These are phyloP conservation scores for Pammene fasciana DNA, from an alignment of 2,888 invertebrate species.

Conservation along the genomic window DNA sequence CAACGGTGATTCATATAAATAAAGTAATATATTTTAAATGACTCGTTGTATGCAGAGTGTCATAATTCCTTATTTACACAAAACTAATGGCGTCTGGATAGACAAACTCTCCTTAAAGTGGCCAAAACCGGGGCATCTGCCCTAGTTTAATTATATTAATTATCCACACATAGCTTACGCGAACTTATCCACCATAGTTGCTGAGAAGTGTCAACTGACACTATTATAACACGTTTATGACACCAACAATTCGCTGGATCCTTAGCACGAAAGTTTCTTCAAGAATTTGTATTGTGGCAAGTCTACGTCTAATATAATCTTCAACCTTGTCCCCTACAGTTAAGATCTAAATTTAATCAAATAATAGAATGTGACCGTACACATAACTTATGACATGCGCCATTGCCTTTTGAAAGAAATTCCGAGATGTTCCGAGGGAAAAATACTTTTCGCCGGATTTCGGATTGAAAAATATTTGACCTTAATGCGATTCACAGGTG, in stretches of 20 bases:
- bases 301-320: not conserved
- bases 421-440: constrained; percentile 12
- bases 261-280: constrained; percentile 23
- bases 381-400: constrained; percentile 15
- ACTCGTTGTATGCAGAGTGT: no score
- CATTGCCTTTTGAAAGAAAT: constrained; percentile 18
- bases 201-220: constrained; percentile 3
- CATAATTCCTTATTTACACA: no score
- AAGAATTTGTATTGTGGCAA: constrained; percentile 31
- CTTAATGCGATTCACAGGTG: constrained; percentile 7
- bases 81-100: no score
- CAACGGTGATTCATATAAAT: no score
- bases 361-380: constrained; percentile 1
- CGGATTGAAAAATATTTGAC: constrained; percentile 24
- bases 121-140: no score
- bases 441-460: constrained; percentile 9
- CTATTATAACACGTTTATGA: constrained; percentile 11
- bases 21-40: no score
- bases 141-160: not conserved
- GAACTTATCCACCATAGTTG: constrained; percentile 8
- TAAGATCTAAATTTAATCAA: constrained; percentile 1
- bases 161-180: not conserved
- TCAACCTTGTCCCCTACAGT: not conserved
- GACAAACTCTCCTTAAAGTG: no score
- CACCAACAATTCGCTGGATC: constrained; percentile 24